Evolutionary conservation across 1,140 invertebrate genomes (phyloP), one percentile per base, ranked within the genome.

Genomic region (Bombus cullumanus): DNA sequence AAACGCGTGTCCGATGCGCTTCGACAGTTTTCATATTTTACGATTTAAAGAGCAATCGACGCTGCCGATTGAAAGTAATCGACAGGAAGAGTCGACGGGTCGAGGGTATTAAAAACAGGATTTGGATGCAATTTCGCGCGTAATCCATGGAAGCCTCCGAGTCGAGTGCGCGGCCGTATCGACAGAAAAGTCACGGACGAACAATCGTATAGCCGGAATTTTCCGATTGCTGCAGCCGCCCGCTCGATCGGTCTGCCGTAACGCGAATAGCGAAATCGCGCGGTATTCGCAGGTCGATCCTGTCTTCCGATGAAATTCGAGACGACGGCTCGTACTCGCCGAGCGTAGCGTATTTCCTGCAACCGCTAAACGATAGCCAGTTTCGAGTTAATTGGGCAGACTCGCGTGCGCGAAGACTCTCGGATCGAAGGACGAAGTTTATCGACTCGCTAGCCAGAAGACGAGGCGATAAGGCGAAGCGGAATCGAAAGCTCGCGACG

Each of bases 51-150:
- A 84, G 69, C 88, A 88, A 89, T 89, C 87, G 88, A 86, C 79
- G 81, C 69, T 76, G n/a, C 83, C 83, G 43, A 59, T 68, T 77
- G 87, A 89, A 89, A 86, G 85, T 89, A 89, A 89, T 89, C 88
- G 88, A 89, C 88, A 85, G 82, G 62, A 83, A 79, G 64, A 75
- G 88, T 80, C 81, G 87, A 85, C 78, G 87, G 83, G 76, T 82
- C 76, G 88, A 79, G 81, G 83, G 88, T 89, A 89, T 89, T 89
- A 89, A 89, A 89, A 89, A 85, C 82, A 84, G 82, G 82, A 84
- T 84, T 79, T 71, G 76, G 76, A 84, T 84, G 76, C 82, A 84
- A 84, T 84, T 79, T 79, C 39, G 66, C 82, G 82, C 76, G 82
- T 84, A 84, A 84, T 84, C 82, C 82, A 34, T 57, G 64, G 66